These are phyloP conservation scores for Strigamia maritima DNA, from an alignment of 2,888 invertebrate species.

Conservation along the genomic window DNA sequence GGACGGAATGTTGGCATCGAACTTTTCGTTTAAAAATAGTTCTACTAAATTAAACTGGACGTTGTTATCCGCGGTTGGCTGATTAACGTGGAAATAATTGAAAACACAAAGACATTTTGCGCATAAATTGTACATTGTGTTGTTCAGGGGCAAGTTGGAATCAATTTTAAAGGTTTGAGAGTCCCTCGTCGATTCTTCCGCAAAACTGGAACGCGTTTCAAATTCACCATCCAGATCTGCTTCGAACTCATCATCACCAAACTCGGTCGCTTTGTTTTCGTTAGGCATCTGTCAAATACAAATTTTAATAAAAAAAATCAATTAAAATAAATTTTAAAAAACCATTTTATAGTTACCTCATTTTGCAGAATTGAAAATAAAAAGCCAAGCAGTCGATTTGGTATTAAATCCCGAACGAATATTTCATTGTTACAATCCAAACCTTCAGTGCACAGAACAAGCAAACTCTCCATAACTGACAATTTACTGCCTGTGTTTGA, in stretches of 20 bases:
- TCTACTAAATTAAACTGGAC: neutral
- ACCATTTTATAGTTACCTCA: too few species aligned
- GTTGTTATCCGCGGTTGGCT: neutral
- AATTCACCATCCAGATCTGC: neutral
- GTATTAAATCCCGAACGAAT: neutral
- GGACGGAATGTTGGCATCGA: neutral
- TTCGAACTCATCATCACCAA: neutral
- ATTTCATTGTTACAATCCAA: neutral
- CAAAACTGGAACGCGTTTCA: neutral
- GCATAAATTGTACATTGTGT: neutral
- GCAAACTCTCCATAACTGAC: neutral
- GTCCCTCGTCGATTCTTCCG: neutral
- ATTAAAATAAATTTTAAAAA: too few species aligned
- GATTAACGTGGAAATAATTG: neutral
- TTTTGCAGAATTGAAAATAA: neutral
- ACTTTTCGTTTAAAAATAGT: neutral
- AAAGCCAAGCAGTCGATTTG: neutral
- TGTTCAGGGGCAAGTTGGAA: neutral
- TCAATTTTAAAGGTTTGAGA: neutral
- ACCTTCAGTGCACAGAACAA: neutral
- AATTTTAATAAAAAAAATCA: too few species aligned
- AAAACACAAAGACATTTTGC: neutral
- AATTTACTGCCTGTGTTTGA: neutral
- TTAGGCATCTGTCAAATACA: neutral
- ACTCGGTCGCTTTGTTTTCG: neutral